These are phyloP conservation scores for Schrankia costaestrigalis DNA, from an alignment of 2,888 invertebrate species.

Conservation along the genomic window DNA sequence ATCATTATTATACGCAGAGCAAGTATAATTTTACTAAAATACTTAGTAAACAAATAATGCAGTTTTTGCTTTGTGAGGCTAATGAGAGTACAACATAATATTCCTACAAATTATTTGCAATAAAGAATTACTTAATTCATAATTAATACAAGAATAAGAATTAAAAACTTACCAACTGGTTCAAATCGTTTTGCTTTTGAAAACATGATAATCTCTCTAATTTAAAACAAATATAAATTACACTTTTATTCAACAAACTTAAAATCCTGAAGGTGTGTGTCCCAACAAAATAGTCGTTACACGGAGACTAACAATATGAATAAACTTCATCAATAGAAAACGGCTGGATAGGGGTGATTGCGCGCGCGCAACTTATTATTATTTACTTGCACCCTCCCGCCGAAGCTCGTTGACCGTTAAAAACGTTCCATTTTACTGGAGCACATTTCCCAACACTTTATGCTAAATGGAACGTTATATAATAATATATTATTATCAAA, in stretches of 20 bases:
- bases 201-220: conserved; percentile 49
- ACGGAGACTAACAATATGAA: conserved; percentile 12
- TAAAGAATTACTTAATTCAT: too few species aligned
- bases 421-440: conserved; percentile 32
- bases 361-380: conserved; percentile 40
- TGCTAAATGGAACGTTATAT: too few species aligned
- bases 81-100: too few species aligned
- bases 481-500: too few species aligned
- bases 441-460: too few species aligned
- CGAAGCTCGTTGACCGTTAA: conserved; percentile 39
- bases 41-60: too few species aligned
- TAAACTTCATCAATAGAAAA: conserved; percentile 3
- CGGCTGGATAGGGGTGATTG: conserved; percentile 16
- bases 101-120: too few species aligned
- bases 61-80: too few species aligned
- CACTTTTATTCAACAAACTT: neutral
- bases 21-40: too few species aligned
- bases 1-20: too few species aligned
- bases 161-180: conserved; percentile 49
- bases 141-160: too few species aligned
- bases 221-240: neutral
- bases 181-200: conserved; percentile 75
- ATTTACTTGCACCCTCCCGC: conserved; percentile 14
- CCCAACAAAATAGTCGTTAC: conserved; percentile 12
- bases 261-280: too few species aligned